These are phyloP conservation scores for Heliconius sara DNA, from an alignment of 2,888 invertebrate species.

Conservation along the genomic window DNA sequence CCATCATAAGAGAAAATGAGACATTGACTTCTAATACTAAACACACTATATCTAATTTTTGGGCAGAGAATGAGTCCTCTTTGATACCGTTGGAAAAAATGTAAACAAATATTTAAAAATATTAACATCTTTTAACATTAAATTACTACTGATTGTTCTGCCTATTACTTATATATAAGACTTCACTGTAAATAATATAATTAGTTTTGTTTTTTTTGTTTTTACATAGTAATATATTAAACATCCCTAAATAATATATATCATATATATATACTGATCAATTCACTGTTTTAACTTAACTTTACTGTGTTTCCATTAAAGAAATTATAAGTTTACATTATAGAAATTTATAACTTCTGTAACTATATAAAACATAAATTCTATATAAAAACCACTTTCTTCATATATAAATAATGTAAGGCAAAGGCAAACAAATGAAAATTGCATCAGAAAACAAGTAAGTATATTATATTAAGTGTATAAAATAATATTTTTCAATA, in stretches of 20 bases:
- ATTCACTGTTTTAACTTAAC: not conserved
- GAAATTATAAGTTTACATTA: too few relatives aligned
- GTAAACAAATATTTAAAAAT: not conserved
- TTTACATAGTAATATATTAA: slow-evolving; percentile 3
- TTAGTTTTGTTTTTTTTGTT: not conserved
- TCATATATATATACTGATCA: too few relatives aligned
- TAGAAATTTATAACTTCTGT: not conserved
- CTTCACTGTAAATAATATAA: not conserved
- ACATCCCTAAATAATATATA: not conserved
- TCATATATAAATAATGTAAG: not conserved
- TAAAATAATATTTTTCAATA: not conserved
- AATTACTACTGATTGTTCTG: not conserved
- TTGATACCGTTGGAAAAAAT: not conserved
- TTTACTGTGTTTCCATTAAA: not conserved
- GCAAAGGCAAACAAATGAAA: not conserved
- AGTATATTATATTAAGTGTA: not conserved
- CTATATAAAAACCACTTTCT: not conserved
- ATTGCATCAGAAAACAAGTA: not conserved
- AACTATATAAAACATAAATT: not conserved
- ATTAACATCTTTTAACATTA: not conserved
- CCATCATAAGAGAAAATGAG: too few relatives aligned
- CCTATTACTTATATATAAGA: too few relatives aligned
- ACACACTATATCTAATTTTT: too few relatives aligned
- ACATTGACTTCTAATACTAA: too few relatives aligned
- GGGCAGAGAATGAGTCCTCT: too few relatives aligned